Evolutionary conservation across 2,888 invertebrate species (phyloP).

Genomic region (Bedellia somnulentella): DNA sequence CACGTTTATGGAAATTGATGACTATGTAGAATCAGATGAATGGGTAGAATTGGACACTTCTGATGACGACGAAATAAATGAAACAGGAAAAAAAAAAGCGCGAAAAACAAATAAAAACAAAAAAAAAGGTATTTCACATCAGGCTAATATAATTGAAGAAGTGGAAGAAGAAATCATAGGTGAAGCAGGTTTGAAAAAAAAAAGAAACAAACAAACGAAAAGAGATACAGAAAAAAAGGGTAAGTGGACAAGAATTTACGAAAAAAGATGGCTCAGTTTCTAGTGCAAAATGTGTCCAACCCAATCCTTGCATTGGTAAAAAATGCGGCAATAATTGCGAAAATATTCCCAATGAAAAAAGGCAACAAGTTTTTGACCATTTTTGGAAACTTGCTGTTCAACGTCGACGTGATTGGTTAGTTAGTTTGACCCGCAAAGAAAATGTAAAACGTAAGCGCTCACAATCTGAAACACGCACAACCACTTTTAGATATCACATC

Average conservation of each 20-base stretch:
- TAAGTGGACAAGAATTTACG: neutral
- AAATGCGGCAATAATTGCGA: conserved; percentile 12
- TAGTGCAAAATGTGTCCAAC: neutral
- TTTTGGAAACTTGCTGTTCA: conserved; percentile 7
- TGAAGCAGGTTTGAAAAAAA: no score
- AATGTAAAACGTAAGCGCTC: conserved; percentile 8
- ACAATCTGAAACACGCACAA: conserved; percentile 4
- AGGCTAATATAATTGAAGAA: no score
- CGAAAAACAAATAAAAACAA: neutral
- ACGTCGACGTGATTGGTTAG: conserved; percentile 8
- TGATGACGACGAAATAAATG: no score
- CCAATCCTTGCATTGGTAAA: conserved; percentile 9
- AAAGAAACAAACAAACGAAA: no score
- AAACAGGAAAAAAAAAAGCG: neutral
- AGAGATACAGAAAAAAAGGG: neutral
- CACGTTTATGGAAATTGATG: no score
- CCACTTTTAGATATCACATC: conserved; percentile 1
- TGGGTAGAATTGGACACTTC: no score
- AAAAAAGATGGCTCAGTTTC: neutral
- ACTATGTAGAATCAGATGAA: no score
- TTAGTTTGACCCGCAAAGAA: conserved; percentile 5
- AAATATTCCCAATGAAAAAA: conserved; percentile 7
- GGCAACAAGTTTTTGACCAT: conserved; percentile 8
- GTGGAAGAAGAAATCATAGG: no score
- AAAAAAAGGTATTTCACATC: no score